Percentiles rank a stretch among this genome's conserved stretches.
Evolutionary conservation across 2,888 invertebrate species (phyloP).

Genomic region (Drosophila phalerata): DNA sequence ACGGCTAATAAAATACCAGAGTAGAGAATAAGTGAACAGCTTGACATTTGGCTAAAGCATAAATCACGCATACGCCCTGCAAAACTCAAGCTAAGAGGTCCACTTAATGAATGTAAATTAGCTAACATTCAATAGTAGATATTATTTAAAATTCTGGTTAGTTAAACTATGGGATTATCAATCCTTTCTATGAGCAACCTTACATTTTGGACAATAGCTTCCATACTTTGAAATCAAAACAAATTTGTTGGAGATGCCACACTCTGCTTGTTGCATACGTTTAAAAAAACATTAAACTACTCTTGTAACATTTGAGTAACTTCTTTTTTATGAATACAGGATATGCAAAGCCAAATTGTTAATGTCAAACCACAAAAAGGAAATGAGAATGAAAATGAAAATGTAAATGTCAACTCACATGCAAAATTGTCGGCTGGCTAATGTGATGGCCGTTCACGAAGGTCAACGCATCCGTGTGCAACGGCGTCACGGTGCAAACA

Average conservation of each 20-base stretch:
- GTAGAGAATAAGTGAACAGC: slow-evolving; percentile 36
- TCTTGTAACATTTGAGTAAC: not conserved
- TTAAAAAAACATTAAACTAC: too few relatives aligned
- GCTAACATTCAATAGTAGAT: not conserved
- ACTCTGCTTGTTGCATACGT: too few relatives aligned
- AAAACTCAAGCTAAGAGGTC: not conserved
- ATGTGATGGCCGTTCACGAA: slow-evolving; percentile 97
- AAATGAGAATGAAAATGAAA: not conserved
- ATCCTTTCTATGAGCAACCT: too few relatives aligned
- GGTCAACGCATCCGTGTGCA: slow-evolving; percentile 96
- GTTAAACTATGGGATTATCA: not conserved
- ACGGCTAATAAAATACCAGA: slow-evolving; percentile 46
- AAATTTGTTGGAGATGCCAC: too few relatives aligned
- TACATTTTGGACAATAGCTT: not conserved
- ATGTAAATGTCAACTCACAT: slow-evolving; percentile 86
- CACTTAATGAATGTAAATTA: slow-evolving; percentile 46
- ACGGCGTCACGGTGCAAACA: slow-evolving; percentile 96
- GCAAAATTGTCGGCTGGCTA: slow-evolving; percentile 95
- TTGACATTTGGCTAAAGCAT: slow-evolving; percentile 10
- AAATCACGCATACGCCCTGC: slow-evolving; percentile 39
- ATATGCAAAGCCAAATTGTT: slow-evolving; percentile 1
- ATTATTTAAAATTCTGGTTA: not conserved
- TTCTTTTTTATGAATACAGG: not conserved
- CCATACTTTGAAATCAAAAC: not conserved
- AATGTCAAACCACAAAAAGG: slow-evolving; percentile 7